Percentiles rank a stretch among this genome's conserved stretches.
Evolutionary conservation across 2,113 vertebrate genomes (phyloP).

Genomic region (Dolichallabes microphthalmus): DNA sequence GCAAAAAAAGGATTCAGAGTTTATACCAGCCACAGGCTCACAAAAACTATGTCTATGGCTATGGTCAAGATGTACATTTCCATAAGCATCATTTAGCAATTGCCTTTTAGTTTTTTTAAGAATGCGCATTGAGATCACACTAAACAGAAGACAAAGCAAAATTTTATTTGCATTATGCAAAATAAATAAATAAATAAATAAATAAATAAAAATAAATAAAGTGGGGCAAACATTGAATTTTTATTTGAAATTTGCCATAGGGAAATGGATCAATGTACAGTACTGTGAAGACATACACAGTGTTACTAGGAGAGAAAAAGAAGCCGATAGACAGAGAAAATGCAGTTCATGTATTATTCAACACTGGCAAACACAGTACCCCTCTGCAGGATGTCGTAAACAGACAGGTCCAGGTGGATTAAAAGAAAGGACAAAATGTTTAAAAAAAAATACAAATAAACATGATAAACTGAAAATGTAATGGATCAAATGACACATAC

Average conservation of each 20-base stretch:
- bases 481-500: neutral
- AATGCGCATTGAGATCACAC: neutral
- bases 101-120: neutral
- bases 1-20: neutral
- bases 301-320: conserved; percentile 11
- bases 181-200: too few species aligned
- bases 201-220: too few species aligned
- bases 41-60: too few species aligned
- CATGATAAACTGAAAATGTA: neutral
- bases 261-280: conserved; percentile 17
- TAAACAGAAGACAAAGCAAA: neutral
- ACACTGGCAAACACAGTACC: neutral
- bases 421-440: conserved; percentile 28
- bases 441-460: neutral
- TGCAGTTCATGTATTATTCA: conserved; percentile 48
- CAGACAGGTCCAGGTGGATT: conserved; percentile 8
- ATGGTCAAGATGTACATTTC: neutral
- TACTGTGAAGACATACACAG: conserved; percentile 1
- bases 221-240: too few species aligned
- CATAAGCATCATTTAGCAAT: neutral
- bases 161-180: neutral
- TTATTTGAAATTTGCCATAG: neutral
- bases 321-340: neutral
- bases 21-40: too few species aligned
- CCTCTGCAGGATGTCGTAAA: conserved; percentile 6